phyloP scores from a whole-genome alignment of 2,888 invertebrate genomes.

The Cordilura impudica region DNA sequence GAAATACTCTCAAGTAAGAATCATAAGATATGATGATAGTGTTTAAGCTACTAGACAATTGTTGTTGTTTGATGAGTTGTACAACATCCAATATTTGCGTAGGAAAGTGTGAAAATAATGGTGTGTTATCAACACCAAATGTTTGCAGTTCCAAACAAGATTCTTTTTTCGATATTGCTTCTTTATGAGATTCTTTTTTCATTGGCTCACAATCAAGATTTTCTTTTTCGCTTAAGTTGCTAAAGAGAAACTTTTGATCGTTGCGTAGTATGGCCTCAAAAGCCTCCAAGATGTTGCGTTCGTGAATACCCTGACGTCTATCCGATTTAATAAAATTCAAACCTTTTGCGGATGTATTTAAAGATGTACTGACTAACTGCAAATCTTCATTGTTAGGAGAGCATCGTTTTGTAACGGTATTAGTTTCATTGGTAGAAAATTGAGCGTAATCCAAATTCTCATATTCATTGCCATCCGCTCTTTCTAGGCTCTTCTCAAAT shows the following conservation, averaged over 20 bases:
- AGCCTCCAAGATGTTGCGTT: slow-evolving; percentile 72
- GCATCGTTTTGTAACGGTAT: slow-evolving; percentile 14
- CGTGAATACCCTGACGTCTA: slow-evolving; percentile 72
- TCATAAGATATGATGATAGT: slow-evolving; percentile 66
- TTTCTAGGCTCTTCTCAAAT: neutral
- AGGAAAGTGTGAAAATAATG: slow-evolving; percentile 4
- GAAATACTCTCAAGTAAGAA: slow-evolving; percentile 63
- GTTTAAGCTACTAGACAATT: slow-evolving; percentile 67
- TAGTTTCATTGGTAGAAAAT: slow-evolving; percentile 44
- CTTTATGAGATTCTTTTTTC: slow-evolving; percentile 25
- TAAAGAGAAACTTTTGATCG: slow-evolving; percentile 1
- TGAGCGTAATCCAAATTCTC: slow-evolving; percentile 46
- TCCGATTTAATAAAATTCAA: slow-evolving; percentile 44
- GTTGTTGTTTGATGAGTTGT: slow-evolving; percentile 61
- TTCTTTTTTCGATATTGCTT: neutral
- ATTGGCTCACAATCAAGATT: neutral
- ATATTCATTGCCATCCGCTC: slow-evolving; percentile 5
- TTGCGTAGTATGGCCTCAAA: slow-evolving; percentile 66
- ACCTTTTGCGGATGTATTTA: neutral
- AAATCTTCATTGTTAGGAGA: neutral
- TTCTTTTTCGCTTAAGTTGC: neutral
- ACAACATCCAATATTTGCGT: slow-evolving; percentile 57
- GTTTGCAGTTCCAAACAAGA: slow-evolving; percentile 14
- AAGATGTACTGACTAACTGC: slow-evolving; percentile 1
- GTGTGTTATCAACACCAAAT: slow-evolving; percentile 9